Conservation (phyloP, 2,113 vertebrate genomes). For the Phalacrocorax aristotelis region DNA sequence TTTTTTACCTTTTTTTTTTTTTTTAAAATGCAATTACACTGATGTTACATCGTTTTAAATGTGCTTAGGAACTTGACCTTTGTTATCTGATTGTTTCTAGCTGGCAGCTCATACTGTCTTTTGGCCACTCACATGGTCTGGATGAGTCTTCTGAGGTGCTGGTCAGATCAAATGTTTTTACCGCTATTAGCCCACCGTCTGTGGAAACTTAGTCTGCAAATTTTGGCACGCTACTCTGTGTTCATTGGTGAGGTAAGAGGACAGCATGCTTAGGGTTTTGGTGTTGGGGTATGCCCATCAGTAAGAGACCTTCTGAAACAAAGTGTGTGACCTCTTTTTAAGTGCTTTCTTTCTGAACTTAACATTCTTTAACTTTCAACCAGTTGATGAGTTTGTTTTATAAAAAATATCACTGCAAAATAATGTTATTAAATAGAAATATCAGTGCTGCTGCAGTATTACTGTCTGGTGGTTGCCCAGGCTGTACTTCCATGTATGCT, state of each 20-base stretch:
- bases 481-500: neutral
- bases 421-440: neutral
- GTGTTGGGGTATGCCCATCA: neutral
- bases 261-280: neutral
- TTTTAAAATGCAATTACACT: neutral
- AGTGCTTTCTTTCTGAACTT: neutral
- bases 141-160: constrained; percentile 85
- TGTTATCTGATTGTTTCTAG: constrained; percentile 57
- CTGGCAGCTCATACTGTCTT: constrained; percentile 82
- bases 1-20: no score
- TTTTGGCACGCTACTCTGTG: constrained; percentile 86
- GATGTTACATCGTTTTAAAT: neutral
- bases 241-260: constrained; percentile 87
- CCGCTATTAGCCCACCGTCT: constrained; percentile 85
- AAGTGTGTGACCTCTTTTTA: neutral
- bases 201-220: constrained; percentile 92
- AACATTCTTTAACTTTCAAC: neutral
- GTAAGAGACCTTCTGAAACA: neutral
- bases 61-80: neutral
- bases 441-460: neutral
- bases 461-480: neutral
- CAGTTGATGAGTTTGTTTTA: neutral
- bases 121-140: constrained; percentile 86
- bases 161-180: constrained; percentile 89
- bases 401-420: neutral